A percentile compares a stretch with the other conserved stretches of the same genome.
These are phyloP conservation scores for Antennarius striatus DNA, from an alignment of 2,113 vertebrate genomes.

Conservation along the genomic window DNA sequence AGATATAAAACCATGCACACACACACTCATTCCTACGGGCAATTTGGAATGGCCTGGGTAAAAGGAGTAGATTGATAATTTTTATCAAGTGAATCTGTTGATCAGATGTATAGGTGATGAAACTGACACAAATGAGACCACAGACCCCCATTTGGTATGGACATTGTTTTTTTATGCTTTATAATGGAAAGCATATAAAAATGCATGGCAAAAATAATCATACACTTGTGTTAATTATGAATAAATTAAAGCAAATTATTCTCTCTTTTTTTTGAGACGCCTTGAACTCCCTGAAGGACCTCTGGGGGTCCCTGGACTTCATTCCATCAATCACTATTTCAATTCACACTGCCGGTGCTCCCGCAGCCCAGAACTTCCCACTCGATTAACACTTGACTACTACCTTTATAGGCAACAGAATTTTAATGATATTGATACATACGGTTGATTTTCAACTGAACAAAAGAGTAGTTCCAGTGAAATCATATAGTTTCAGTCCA, in stretches of 20 bases:
- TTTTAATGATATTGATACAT: no score
- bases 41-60: no score
- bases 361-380: neutral
- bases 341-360: neutral
- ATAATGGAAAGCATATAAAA: neutral
- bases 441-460: no score
- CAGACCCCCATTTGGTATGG: neutral
- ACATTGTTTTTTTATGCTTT: neutral
- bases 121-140: no score
- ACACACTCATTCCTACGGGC: no score
- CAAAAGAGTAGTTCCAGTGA: no score
- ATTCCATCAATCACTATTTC: constrained; percentile 18
- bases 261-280: constrained; percentile 34
- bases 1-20: no score
- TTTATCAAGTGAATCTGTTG: no score
- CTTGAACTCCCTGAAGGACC: constrained; percentile 17
- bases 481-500: neutral
- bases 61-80: no score
- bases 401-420: neutral
- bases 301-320: constrained; percentile 18
- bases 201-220: no score
- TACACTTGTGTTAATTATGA: no score
- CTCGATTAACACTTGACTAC: neutral
- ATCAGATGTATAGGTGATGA: no score
- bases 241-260: constrained; percentile 36